These are phyloP conservation scores for Redunca redunca DNA, from an alignment of 2,113 vertebrate genomes.

Conservation along the genomic window DNA sequence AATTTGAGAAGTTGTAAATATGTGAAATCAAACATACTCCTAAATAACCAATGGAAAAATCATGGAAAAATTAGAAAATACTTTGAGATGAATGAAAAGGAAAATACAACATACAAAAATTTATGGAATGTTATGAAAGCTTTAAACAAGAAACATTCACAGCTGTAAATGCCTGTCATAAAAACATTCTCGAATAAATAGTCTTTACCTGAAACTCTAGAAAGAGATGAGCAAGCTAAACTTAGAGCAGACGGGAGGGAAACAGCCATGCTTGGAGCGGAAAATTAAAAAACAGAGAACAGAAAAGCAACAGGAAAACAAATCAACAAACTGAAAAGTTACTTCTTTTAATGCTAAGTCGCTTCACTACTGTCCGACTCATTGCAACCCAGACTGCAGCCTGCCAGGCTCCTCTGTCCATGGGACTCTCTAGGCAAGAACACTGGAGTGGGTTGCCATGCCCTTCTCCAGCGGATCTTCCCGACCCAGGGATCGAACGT, in stretches of 20 bases:
- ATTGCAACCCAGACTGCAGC: not conserved
- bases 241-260: not conserved
- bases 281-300: not conserved
- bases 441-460: not conserved
- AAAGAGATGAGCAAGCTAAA: not conserved
- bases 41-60: constrained; percentile 1
- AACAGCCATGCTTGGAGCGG: not conserved
- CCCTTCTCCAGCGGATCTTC: not conserved
- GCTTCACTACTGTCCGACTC: not conserved
- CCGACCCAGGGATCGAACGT: not conserved
- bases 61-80: not conserved
- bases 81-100: not conserved
- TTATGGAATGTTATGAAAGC: not conserved
- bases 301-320: not conserved
- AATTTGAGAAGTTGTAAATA: not conserved
- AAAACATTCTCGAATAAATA: not conserved
- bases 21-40: not conserved
- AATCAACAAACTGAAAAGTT: not conserved
- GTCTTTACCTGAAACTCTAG: not conserved
- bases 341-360: not conserved
- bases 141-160: not conserved
- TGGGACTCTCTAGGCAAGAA: not conserved
- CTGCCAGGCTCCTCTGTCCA: not conserved
- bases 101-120: not conserved
- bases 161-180: not conserved